phyloP scores from a whole-genome alignment of 2,888 invertebrate genomes.

The Euclidia mi region DNA sequence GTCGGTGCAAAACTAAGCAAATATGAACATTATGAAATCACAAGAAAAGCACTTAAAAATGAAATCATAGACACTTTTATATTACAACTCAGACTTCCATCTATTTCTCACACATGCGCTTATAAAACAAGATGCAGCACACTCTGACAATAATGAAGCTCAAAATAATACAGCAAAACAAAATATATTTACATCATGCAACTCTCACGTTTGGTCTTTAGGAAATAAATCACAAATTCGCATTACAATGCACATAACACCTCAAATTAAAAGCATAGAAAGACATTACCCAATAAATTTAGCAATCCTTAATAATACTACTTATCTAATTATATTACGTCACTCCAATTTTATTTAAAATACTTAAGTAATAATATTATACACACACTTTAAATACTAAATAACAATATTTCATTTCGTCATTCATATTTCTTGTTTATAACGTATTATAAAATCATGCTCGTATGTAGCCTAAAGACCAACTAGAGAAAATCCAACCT shows the following conservation, averaged over 20 bases:
- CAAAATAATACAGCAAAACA: constrained; percentile 75
- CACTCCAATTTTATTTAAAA: constrained; percentile 72
- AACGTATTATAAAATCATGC: constrained; percentile 67
- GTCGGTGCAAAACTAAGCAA: constrained; percentile 85
- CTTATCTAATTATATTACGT: constrained; percentile 73
- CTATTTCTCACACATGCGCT: constrained; percentile 89
- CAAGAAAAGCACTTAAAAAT: constrained; percentile 83
- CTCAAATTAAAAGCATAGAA: constrained; percentile 68
- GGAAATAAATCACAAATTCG: constrained; percentile 78
- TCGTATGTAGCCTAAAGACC: constrained; percentile 83
- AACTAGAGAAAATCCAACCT: constrained; percentile 77
- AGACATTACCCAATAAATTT: constrained; percentile 89
- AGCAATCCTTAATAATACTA: constrained; percentile 84
- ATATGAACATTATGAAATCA: constrained; percentile 88
- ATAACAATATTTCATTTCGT: constrained; percentile 44
- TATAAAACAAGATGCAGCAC: constrained; percentile 78
- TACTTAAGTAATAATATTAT: constrained; percentile 44
- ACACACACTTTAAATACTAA: constrained; percentile 51
- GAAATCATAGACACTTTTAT: constrained; percentile 56
- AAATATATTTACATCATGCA: constrained; percentile 82
- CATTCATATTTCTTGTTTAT: constrained; percentile 33
- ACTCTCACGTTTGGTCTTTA: constrained; percentile 90
- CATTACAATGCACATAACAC: constrained; percentile 60
- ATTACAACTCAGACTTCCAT: constrained; percentile 65
- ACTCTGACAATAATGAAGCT: constrained; percentile 73